Percentiles rank a stretch among this genome's conserved stretches.
These are phyloP conservation scores for Calonectris borealis DNA, from an alignment of 2,113 vertebrate species.

Conservation along the genomic window DNA sequence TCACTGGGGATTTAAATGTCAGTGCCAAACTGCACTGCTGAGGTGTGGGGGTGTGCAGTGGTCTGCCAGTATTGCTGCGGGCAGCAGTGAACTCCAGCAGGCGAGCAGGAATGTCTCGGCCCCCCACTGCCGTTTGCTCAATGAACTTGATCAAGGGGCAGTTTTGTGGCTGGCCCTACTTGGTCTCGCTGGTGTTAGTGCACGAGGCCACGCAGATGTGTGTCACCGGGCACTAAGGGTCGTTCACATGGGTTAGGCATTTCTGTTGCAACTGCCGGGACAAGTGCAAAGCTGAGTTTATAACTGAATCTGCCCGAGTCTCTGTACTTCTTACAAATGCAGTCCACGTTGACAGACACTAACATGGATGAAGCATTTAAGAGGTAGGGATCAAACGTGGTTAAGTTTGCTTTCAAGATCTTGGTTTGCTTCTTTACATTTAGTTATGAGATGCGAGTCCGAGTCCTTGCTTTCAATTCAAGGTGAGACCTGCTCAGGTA, in stretches of 20 bases:
- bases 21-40: background rate
- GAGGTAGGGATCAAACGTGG: background rate
- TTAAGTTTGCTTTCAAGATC: background rate
- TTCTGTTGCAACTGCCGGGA: background rate
- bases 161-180: background rate
- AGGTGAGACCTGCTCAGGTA: background rate
- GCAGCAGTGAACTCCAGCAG: background rate
- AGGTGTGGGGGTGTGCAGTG: background rate
- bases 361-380: background rate
- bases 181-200: rapidly evolving
- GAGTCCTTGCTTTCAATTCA: background rate
- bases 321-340: background rate
- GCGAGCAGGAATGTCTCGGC: rapidly evolving
- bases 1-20: background rate
- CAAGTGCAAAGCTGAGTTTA: background rate
- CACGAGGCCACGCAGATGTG: no score
- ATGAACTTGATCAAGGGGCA: no score
- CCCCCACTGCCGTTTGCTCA: rapidly evolving
- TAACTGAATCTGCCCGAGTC: background rate
- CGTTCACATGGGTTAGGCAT: background rate
- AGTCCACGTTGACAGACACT: background rate
- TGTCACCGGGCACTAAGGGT: background rate
- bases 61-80: background rate
- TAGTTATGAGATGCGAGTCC: background rate
- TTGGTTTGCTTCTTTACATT: background rate